These are phyloP conservation scores for Hippopotamyrus pictus DNA, from an alignment of 2,797 vertebrate species.

Conservation along the genomic window DNA sequence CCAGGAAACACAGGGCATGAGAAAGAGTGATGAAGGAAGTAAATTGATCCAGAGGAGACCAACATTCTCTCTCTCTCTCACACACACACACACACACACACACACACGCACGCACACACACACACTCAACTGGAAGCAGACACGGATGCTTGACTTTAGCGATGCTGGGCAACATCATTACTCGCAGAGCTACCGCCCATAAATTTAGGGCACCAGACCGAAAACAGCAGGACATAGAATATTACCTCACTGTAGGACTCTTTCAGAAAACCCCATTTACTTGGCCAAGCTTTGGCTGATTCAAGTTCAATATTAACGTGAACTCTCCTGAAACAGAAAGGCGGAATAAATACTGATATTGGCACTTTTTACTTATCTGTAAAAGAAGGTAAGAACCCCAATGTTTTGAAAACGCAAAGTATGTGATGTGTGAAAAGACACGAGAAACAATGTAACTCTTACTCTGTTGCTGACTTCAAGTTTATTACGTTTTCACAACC, in stretches of 20 bases:
- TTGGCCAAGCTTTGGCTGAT: constrained; percentile 54
- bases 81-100: not conserved
- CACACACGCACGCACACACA: not conserved
- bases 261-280: constrained; percentile 66
- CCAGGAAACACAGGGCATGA: not conserved
- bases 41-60: not conserved
- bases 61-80: not conserved
- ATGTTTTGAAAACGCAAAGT: not conserved
- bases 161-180: not conserved
- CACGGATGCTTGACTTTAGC: not conserved
- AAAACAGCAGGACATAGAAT: not conserved
- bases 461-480: not conserved
- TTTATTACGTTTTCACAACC: not conserved
- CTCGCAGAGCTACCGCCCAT: not conserved
- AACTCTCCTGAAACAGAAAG: constrained; percentile 54
- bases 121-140: not conserved
- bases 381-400: not conserved
- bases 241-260: constrained; percentile 51
- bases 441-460: not conserved
- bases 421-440: not conserved
- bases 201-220: not conserved
- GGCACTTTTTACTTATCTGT: not conserved
- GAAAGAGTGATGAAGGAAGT: not conserved
- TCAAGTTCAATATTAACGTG: constrained; percentile 48
- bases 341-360: not conserved